These are phyloP conservation scores for Telmatochromis brachygnathus DNA, from an alignment of 2,113 vertebrate species.

Conservation along the genomic window DNA sequence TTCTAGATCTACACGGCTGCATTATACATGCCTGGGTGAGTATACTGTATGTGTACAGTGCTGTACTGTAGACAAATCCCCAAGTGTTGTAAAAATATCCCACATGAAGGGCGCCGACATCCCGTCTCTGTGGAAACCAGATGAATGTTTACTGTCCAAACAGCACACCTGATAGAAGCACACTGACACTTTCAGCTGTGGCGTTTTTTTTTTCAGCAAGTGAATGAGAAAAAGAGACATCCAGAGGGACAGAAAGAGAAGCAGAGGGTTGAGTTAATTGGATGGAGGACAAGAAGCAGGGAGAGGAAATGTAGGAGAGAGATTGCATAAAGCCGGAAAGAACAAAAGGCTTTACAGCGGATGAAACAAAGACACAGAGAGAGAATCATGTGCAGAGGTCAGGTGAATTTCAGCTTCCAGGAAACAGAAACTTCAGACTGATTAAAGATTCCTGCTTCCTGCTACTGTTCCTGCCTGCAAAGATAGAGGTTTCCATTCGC, in stretches of 20 bases:
- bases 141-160: constrained; percentile 4
- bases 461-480: neutral
- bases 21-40: neutral
- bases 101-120: neutral
- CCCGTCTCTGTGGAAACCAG: neutral
- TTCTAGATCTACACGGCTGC: neutral
- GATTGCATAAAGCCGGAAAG: neutral
- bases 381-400: neutral
- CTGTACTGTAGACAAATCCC: neutral
- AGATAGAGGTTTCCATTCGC: neutral
- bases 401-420: constrained; percentile 5
- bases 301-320: neutral
- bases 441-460: neutral
- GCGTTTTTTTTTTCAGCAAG: neutral
- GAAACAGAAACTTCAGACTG: constrained; percentile 1
- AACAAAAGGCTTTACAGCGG: neutral
- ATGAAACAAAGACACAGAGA: neutral
- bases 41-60: neutral
- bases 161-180: neutral
- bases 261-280: neutral
- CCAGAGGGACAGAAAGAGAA: neutral
- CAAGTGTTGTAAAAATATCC: neutral
- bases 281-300: neutral
- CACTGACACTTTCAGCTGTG: neutral
- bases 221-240: neutral